These are phyloP conservation scores for Meghimatium bilineatum DNA, from an alignment of 2,888 invertebrate species.

Conservation along the genomic window DNA sequence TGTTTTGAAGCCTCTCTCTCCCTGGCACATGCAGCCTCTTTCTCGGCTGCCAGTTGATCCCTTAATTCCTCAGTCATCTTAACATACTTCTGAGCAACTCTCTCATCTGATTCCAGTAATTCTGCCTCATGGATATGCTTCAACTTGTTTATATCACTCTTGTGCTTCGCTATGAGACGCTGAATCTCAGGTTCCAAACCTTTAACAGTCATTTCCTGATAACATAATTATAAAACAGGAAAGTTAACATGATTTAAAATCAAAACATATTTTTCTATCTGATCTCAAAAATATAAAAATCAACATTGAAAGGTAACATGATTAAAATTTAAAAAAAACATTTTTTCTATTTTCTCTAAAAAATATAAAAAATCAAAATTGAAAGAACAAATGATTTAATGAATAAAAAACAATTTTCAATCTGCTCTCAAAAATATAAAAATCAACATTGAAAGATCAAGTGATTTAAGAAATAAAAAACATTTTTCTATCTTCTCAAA, in stretches of 20 bases:
- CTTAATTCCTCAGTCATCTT: slow-evolving; percentile 77
- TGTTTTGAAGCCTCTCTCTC: slow-evolving; percentile 76
- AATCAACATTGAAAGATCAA: too few relatives aligned
- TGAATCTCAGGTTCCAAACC: slow-evolving; percentile 78
- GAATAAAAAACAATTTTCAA: neutral
- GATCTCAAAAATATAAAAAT: neutral
- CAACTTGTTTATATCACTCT: slow-evolving; percentile 76
- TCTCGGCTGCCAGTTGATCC: slow-evolving; percentile 76
- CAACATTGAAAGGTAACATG: too few relatives aligned
- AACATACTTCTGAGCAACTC: slow-evolving; percentile 75
- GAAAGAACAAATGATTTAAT: neutral
- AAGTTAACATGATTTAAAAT: neutral
- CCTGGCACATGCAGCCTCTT: slow-evolving; percentile 75
- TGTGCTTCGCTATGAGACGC: slow-evolving; percentile 77
- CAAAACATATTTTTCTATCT: neutral
- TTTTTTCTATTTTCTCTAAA: too few relatives aligned
- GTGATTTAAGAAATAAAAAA: too few relatives aligned
- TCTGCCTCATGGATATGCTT: slow-evolving; percentile 77
- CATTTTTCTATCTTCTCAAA: too few relatives aligned
- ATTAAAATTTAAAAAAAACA: too few relatives aligned
- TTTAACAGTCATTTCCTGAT: slow-evolving; percentile 78
- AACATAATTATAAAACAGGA: neutral
- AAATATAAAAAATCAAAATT: too few relatives aligned
- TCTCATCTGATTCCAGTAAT: slow-evolving; percentile 75
- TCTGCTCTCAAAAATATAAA: neutral